phyloP scores from a whole-genome alignment of 2,888 invertebrate genomes.

The Eremobia ochroleuca region DNA sequence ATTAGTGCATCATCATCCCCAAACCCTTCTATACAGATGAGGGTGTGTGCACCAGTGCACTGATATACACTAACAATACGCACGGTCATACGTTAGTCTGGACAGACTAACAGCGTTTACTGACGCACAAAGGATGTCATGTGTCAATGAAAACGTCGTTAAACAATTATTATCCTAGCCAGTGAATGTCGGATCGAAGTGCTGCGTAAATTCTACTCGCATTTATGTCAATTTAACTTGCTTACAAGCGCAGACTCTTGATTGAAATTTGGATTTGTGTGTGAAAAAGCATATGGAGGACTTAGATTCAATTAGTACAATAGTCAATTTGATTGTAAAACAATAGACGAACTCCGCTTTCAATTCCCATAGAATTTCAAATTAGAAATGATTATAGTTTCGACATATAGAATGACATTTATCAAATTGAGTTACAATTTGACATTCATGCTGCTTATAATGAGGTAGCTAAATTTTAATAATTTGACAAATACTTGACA shows the following conservation, averaged over 20 bases:
- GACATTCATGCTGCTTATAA: neutral
- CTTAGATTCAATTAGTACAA: neutral
- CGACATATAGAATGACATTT: neutral
- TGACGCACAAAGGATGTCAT: conserved; percentile 60
- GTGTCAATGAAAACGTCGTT: conserved; percentile 59
- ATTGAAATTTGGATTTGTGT: conserved; percentile 1
- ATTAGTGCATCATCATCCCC: conserved; percentile 8
- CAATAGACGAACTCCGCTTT: neutral
- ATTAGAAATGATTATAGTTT: conserved; percentile 15
- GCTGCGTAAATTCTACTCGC: conserved; percentile 42
- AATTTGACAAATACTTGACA: too few species aligned
- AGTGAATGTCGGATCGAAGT: conserved; percentile 48
- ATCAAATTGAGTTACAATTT: conserved; percentile 2
- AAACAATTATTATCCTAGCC: conserved; percentile 53
- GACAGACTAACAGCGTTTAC: conserved; percentile 41
- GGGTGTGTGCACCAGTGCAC: neutral
- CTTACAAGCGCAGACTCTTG: neutral
- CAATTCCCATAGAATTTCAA: conserved; percentile 30
- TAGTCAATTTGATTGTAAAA: neutral
- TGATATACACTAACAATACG: conserved; percentile 25
- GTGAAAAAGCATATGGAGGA: neutral
- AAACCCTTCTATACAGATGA: conserved; percentile 3
- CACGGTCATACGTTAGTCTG: conserved; percentile 28
- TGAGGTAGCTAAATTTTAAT: neutral
- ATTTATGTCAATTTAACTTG: conserved; percentile 28